Conservation (phyloP, 2,888 invertebrate genomes). For the Drosophila algonquin region DNA sequence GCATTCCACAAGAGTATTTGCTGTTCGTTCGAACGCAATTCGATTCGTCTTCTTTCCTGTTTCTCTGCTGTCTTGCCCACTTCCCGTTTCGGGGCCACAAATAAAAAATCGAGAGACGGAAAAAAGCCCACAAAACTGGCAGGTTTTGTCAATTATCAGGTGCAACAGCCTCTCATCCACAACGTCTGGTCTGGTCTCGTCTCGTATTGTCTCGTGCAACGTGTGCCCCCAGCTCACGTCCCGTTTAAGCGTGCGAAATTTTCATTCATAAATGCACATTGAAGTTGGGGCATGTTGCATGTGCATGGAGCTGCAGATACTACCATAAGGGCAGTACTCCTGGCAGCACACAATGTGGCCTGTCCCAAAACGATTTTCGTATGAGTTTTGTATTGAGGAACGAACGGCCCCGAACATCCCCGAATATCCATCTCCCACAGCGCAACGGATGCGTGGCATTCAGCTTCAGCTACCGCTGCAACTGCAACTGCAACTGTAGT, state of each 20-base stretch:
- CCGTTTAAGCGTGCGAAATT: constrained; percentile 64
- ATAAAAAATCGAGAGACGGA: constrained; percentile 7
- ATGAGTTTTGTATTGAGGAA: constrained; percentile 47
- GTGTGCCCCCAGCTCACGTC: constrained; percentile 17
- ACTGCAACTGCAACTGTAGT: constrained; percentile 49
- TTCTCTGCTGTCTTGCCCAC: constrained; percentile 54
- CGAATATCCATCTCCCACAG: constrained; percentile 37
- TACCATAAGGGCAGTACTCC: background rate
- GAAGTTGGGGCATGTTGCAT: constrained; percentile 26
- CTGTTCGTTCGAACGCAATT: background rate
- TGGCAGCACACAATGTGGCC: background rate
- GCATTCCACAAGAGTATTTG: background rate
- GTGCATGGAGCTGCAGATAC: background rate
- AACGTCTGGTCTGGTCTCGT: constrained; percentile 2
- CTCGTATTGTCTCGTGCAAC: constrained; percentile 4
- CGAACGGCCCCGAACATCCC: background rate
- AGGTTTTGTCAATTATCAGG: constrained; percentile 78
- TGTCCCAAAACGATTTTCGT: constrained; percentile 59
- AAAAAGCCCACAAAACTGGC: constrained; percentile 49
- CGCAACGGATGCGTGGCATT: constrained; percentile 56
- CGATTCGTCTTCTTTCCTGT: constrained; percentile 15
- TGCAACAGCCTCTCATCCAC: constrained; percentile 38
- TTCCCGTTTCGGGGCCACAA: constrained; percentile 53
- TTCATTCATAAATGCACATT: constrained; percentile 71
- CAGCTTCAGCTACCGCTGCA: background rate